A percentile compares a stretch with the other conserved stretches of the same genome.
These are phyloP conservation scores for Prosapia bicincta DNA, from an alignment of 2,888 invertebrate genomes.

Conservation along the genomic window DNA sequence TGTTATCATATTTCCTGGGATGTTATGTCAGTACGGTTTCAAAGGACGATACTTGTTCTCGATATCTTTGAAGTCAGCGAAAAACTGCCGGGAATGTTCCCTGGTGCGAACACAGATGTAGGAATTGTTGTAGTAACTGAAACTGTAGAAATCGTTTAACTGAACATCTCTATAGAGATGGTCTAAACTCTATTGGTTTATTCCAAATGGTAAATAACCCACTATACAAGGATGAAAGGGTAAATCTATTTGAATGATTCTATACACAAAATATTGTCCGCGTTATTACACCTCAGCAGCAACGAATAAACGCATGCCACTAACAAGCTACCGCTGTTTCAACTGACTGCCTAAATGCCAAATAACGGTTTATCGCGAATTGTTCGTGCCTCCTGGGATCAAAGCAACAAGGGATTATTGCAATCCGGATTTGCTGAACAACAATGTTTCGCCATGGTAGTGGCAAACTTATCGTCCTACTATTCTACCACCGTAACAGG, in stretches of 20 bases:
- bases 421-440: neutral
- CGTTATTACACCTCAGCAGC: too few relatives aligned
- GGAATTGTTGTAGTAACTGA: neutral
- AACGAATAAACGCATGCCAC: too few relatives aligned
- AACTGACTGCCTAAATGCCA: neutral
- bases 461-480: neutral
- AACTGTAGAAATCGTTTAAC: neutral
- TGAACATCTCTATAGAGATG: neutral
- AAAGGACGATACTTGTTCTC: too few relatives aligned
- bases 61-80: too few relatives aligned
- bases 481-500: neutral
- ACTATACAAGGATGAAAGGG: neutral
- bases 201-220: constrained; percentile 10
- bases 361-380: constrained; percentile 31
- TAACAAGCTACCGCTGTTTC: neutral
- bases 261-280: too few relatives aligned
- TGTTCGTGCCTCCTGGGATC: constrained; percentile 40
- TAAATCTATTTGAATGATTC: neutral
- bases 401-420: constrained; percentile 21
- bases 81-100: too few relatives aligned
- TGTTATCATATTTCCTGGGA: too few relatives aligned
- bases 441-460: neutral
- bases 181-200: constrained; percentile 7
- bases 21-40: too few relatives aligned
- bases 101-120: too few relatives aligned